A percentile compares a stretch with the other conserved stretches of the same genome.
These are phyloP conservation scores for Rafetus swinhoei DNA, from an alignment of 2,113 vertebrate species.

Conservation along the genomic window DNA sequence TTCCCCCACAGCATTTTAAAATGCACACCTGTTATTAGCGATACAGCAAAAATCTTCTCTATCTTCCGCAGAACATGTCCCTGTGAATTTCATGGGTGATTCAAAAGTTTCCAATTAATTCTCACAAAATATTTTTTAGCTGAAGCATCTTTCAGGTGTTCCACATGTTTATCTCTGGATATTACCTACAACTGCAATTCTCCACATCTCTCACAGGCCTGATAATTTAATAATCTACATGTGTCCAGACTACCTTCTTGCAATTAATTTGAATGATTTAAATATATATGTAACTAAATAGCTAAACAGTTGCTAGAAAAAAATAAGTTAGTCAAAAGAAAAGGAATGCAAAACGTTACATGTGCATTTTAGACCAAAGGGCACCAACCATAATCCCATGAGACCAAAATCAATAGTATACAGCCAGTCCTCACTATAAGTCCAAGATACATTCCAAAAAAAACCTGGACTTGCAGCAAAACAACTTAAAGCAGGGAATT, in stretches of 20 bases:
- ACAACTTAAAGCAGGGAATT: too few species aligned
- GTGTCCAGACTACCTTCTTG: conserved; percentile 1
- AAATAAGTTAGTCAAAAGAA: neutral
- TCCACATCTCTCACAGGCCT: neutral
- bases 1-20: neutral
- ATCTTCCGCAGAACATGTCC: neutral
- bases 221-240: neutral
- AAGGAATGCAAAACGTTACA: neutral
- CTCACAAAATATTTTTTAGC: neutral
- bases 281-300: conserved; percentile 22
- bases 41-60: conserved; percentile 8
- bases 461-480: too few species aligned
- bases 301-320: conserved; percentile 5
- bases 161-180: neutral
- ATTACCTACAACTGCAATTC: neutral
- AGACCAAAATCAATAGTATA: neutral
- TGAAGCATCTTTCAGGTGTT: neutral
- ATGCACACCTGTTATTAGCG: neutral
- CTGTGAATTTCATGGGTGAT: neutral
- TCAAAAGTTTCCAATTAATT: conserved; percentile 23
- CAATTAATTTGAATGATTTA: conserved; percentile 49
- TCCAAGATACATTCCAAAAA: too few species aligned
- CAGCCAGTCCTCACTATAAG: too few species aligned
- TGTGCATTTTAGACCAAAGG: neutral
- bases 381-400: neutral